Conservation (phyloP, 2,797 vertebrate species). For the Eospalax fontanierii region DNA sequence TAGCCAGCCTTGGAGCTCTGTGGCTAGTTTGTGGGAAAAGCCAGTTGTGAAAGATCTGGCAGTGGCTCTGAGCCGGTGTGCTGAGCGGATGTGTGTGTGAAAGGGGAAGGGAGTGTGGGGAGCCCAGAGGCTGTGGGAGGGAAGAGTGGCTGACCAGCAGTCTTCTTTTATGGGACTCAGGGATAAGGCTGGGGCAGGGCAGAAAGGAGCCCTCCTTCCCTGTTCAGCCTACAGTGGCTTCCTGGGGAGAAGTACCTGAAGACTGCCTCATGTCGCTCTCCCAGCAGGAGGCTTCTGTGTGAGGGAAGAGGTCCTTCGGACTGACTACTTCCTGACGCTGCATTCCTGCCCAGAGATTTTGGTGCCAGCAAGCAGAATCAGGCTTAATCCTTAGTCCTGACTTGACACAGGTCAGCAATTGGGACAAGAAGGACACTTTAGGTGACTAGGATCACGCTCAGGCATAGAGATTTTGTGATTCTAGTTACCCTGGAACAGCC, state of each 20-base stretch:
- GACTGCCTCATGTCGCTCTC: neutral
- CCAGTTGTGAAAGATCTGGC: constrained; percentile 81
- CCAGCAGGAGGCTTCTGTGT: rapidly evolving
- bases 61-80: neutral
- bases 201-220: neutral
- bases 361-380: neutral
- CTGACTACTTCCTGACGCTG: neutral
- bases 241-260: neutral
- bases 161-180: neutral
- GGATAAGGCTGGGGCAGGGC: neutral
- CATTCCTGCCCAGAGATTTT: neutral
- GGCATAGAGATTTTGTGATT: neutral
- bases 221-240: neutral
- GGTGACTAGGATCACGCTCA: neutral
- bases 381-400: neutral
- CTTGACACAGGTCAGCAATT: neutral
- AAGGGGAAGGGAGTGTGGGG: constrained; percentile 65
- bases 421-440: neutral
- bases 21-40: constrained; percentile 37
- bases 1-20: neutral
- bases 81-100: constrained; percentile 73
- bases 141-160: neutral
- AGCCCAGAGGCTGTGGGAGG: neutral
- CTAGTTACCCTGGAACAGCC: neutral
- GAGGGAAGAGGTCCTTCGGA: neutral